A percentile compares a stretch with the other conserved stretches of the same genome.
Conservation (phyloP, 1,140 invertebrate species). For the Drosophila grimshawi region DNA sequence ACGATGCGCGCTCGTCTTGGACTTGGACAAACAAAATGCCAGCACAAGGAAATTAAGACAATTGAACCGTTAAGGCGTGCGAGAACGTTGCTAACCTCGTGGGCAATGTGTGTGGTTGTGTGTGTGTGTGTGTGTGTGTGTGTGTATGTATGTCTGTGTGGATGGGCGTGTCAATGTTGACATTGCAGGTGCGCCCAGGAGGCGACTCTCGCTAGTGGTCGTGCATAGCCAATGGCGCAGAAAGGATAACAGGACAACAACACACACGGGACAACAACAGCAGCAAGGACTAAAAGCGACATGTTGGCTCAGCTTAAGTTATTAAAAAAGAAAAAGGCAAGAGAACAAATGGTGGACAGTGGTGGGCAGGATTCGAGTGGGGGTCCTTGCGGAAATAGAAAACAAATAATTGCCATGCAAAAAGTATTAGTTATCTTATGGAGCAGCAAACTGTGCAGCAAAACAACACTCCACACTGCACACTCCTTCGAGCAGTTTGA, state of each 20-base stretch:
- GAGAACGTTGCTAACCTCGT: conserved; percentile 48
- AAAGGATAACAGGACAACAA: conserved; percentile 68
- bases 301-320: conserved; percentile 72
- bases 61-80: conserved; percentile 82
- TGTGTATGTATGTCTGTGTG: conserved; percentile 20
- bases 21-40: conserved; percentile 73
- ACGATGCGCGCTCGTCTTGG: conserved; percentile 47
- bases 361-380: neutral
- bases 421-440: conserved; percentile 69
- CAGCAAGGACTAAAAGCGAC: conserved; percentile 45
- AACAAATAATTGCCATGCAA: conserved; percentile 82
- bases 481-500: conserved; percentile 51
- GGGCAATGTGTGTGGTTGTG: conserved; percentile 21
- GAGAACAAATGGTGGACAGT: conserved; percentile 25
- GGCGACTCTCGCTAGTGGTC: conserved; percentile 35
- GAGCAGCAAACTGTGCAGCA: conserved; percentile 3
- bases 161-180: conserved; percentile 71
- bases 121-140: neutral
- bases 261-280: conserved; percentile 1
- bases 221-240: conserved; percentile 73
- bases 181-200: conserved; percentile 74
- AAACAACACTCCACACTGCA: neutral
- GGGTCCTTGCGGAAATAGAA: conserved; percentile 43
- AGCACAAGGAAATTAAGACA: conserved; percentile 81
- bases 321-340: conserved; percentile 71